These are phyloP conservation scores for Leptinotarsa lineolata DNA, from an alignment of 1,140 invertebrate genomes.

Conservation along the genomic window DNA sequence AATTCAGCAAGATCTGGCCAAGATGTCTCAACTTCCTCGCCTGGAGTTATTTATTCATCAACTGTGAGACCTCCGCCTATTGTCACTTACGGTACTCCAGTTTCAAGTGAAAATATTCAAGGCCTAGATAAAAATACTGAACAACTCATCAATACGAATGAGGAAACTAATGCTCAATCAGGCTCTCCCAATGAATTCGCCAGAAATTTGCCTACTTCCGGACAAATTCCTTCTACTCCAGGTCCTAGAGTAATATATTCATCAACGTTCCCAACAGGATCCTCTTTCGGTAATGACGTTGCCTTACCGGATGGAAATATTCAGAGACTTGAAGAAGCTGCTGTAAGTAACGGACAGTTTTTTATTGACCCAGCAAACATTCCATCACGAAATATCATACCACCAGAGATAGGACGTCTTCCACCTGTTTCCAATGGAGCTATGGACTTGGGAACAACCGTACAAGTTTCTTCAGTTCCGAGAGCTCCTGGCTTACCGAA, in stretches of 20 bases:
- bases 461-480: neutral
- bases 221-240: conserved; percentile 1
- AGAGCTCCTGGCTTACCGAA: conserved; percentile 6
- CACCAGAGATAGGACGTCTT: conserved; percentile 28
- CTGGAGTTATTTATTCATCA: neutral
- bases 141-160: neutral
- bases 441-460: neutral
- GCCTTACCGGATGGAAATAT: neutral
- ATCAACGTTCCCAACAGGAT: neutral
- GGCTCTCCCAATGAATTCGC: neutral
- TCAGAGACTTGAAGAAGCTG: neutral
- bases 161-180: neutral
- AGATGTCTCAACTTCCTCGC: neutral
- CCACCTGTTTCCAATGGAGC: neutral
- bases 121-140: neutral
- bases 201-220: neutral
- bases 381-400: conserved; percentile 28
- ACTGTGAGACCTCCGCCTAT: neutral
- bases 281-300: neutral
- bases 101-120: neutral
- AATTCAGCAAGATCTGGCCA: neutral
- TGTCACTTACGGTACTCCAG: too few species aligned
- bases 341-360: neutral
- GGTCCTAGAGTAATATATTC: neutral
- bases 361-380: neutral